Evolutionary conservation across 2,888 invertebrate species (phyloP).

Genomic region (Unio pictorum): DNA sequence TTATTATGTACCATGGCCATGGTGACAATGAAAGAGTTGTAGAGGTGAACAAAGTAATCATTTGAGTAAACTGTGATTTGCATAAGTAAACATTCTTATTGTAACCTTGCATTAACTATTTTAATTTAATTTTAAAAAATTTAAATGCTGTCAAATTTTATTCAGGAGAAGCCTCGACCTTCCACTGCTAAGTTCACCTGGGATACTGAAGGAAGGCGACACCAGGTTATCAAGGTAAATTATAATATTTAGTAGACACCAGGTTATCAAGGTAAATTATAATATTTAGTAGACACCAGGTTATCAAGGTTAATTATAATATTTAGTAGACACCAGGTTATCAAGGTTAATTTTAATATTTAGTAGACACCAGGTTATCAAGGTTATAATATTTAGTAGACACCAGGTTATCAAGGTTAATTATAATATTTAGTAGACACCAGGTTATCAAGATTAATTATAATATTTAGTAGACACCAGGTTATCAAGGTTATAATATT

Average conservation of each 20-base stretch:
- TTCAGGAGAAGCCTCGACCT: slow-evolving; percentile 32
- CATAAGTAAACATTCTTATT: too few relatives aligned
- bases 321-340: slow-evolving; percentile 1
- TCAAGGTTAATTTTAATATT: slow-evolving; percentile 29
- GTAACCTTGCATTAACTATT: too few relatives aligned
- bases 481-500: slow-evolving; percentile 23
- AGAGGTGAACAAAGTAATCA: too few relatives aligned
- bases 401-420: slow-evolving; percentile 29
- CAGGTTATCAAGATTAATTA: slow-evolving; percentile 30
- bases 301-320: slow-evolving; percentile 30
- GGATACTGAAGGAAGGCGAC: slow-evolving; percentile 56
- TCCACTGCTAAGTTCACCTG: slow-evolving; percentile 55
- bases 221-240: slow-evolving; percentile 40
- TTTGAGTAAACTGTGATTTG: too few relatives aligned
- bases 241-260: not conserved
- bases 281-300: not conserved
- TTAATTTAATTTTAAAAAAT: too few relatives aligned
- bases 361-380: slow-evolving; percentile 11
- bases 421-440: not conserved
- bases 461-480: not conserved
- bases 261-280: slow-evolving; percentile 30
- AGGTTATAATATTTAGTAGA: slow-evolving; percentile 10
- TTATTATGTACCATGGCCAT: too few relatives aligned
- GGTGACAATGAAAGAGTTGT: too few relatives aligned
- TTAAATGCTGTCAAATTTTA: not conserved